phyloP scores from a whole-genome alignment of 2,113 vertebrate genomes.

The Trachemys scripta region DNA sequence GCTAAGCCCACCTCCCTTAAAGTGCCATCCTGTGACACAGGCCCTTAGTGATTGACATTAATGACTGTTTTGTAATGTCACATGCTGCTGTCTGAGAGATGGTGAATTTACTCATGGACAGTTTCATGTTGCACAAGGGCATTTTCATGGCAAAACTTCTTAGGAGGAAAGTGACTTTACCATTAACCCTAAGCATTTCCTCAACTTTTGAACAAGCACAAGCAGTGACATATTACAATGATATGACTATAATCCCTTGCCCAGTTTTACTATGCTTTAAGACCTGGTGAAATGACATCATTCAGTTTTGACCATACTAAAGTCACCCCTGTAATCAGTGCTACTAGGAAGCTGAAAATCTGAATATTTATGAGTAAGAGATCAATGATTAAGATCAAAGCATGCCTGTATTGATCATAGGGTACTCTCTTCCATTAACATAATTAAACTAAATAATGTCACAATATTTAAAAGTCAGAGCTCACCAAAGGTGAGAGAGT shows the following conservation, averaged over 20 bases:
- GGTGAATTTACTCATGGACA: background rate
- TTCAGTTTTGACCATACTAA: background rate
- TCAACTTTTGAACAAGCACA: background rate
- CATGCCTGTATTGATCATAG: background rate
- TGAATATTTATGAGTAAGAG: constrained; percentile 28
- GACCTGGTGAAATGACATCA: background rate
- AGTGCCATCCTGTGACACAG: background rate
- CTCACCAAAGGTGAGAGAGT: background rate
- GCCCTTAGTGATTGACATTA: background rate
- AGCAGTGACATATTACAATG: background rate
- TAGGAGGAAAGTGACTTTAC: background rate
- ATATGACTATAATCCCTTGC: background rate
- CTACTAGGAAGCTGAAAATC: constrained; percentile 7
- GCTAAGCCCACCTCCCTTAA: background rate
- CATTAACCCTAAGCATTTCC: background rate
- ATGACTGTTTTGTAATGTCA: background rate
- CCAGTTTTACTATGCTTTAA: background rate
- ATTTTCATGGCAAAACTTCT: background rate
- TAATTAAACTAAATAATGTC: background rate
- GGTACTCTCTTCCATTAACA: background rate
- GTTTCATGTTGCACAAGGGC: background rate
- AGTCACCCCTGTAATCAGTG: background rate
- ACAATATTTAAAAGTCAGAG: background rate
- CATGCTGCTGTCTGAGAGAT: background rate
- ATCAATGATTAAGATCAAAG: constrained; percentile 40